Percentiles rank a stretch among this genome's conserved stretches.
These are phyloP conservation scores for Bradysia coprophila DNA, from an alignment of 1,140 invertebrate genomes.

Conservation along the genomic window DNA sequence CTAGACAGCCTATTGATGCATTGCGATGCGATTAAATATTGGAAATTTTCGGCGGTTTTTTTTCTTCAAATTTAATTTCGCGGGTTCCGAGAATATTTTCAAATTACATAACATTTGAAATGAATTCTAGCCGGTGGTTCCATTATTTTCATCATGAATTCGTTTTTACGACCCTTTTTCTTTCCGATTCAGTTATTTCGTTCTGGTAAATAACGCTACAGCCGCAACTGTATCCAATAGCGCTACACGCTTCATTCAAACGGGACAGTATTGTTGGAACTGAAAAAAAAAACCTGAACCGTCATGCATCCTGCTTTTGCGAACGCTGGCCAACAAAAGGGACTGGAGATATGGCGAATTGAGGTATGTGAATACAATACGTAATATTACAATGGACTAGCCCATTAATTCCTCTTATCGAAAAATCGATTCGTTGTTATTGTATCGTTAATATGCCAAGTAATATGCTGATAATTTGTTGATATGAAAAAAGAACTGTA, in stretches of 20 bases:
- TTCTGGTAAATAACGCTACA: neutral
- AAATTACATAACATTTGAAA: too few relatives aligned
- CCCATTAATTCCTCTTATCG: too few relatives aligned
- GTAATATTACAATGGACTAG: too few relatives aligned
- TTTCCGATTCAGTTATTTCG: neutral
- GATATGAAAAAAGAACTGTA: neutral
- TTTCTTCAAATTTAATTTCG: too few relatives aligned
- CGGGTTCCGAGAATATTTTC: too few relatives aligned
- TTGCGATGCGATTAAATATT: too few relatives aligned
- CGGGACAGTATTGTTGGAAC: neutral
- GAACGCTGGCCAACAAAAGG: constrained; percentile 36
- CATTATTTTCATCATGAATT: too few relatives aligned
- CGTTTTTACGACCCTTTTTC: too few relatives aligned
- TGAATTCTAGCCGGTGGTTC: too few relatives aligned
- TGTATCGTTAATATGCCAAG: neutral
- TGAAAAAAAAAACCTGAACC: constrained; percentile 5
- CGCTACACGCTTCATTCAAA: neutral
- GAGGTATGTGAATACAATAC: too few relatives aligned
- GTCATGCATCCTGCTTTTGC: constrained; percentile 37
- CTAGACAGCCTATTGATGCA: too few relatives aligned
- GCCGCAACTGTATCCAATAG: constrained; percentile 12
- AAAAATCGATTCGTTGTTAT: neutral
- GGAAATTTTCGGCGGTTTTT: too few relatives aligned
- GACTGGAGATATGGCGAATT: constrained; percentile 47
- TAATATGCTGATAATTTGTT: neutral